Evolutionary conservation across 2,113 vertebrate genomes (phyloP), one percentile per base, ranked within the genome.

Genomic region (Phocoena sinus): DNA sequence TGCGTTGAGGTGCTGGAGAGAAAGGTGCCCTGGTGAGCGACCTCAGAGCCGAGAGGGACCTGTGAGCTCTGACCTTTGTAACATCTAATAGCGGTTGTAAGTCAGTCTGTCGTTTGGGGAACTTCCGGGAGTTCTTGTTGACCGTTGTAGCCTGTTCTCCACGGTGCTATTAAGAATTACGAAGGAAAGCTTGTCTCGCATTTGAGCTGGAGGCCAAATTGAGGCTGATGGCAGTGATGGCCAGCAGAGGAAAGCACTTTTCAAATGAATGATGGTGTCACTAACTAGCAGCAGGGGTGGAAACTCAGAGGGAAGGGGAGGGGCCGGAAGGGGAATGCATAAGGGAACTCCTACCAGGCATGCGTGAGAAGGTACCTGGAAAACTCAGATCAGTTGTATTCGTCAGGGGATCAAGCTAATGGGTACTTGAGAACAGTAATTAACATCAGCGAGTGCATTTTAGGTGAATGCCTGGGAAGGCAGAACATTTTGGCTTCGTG

Each of bases 161-260:
- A 63, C 28, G 33, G 68, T 56, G 8, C 60, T 92, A 25, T 92
- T 80, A 25, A 31, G 70, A 91, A 94, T 79, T 44, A 81, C 67
- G 92, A 68, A 53, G 83, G 20, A 83, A 92, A 92, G 41, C 56
- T 89, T 79, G 41, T 63, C 67, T 92, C 25, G 31, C 17, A 38
- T 90, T 94, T 92, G 79, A 90, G 44, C 68, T 76, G 83, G 74
- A 95, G 73, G 84, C 70, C 79, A 96, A 82, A 87, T 26, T 50
- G 90, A 79, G 63, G 81, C 56, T 50, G 31, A 85, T 8, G 41
- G 31, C 47, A 38, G 33, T 36, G 92, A 92, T 23, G 11, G 36
- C 33, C 63, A 53, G 90, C 8, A 74, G 71, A 94, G 71, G 79
- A 87, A 94, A 94, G 67, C 28, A 70, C 67, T 91, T 97, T 82